These are phyloP conservation scores for Otocyon megalotis DNA, from an alignment of 2,113 vertebrate species.

Conservation along the genomic window DNA sequence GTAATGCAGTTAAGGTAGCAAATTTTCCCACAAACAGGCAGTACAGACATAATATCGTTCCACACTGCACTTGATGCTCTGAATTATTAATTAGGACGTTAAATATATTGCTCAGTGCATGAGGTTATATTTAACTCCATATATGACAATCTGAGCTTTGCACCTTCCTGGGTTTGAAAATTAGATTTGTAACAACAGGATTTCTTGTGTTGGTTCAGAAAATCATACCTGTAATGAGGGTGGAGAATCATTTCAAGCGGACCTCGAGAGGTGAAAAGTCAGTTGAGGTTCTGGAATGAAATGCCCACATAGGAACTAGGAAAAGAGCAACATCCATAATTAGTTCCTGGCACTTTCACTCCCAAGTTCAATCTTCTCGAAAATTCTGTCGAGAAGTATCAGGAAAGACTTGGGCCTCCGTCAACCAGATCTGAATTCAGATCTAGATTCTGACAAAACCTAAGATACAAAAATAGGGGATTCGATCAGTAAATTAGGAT, in stretches of 20 bases:
- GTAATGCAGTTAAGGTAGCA: not conserved
- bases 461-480: slow-evolving; percentile 24
- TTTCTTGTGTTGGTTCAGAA: slow-evolving; percentile 65
- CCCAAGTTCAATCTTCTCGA: not conserved
- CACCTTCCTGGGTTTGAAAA: slow-evolving; percentile 54
- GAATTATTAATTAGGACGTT: slow-evolving; percentile 74
- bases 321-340: not conserved
- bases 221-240: not conserved
- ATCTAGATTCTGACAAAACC: slow-evolving; percentile 19
- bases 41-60: slow-evolving; percentile 37
- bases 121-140: slow-evolving; percentile 72
- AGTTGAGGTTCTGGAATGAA: not conserved
- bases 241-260: not conserved
- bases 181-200: not conserved
- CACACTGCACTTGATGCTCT: slow-evolving; percentile 18
- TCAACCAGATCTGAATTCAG: not conserved
- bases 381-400: not conserved
- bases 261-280: slow-evolving; percentile 15
- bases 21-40: slow-evolving; percentile 35
- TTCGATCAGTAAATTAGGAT: not conserved
- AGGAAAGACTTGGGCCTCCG: not conserved
- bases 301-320: not conserved
- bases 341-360: not conserved
- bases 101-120: slow-evolving; percentile 63
- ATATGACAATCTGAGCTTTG: slow-evolving; percentile 45